Conservation (phyloP, 2,797 vertebrate species). For the Gymnodraco acuticeps region DNA sequence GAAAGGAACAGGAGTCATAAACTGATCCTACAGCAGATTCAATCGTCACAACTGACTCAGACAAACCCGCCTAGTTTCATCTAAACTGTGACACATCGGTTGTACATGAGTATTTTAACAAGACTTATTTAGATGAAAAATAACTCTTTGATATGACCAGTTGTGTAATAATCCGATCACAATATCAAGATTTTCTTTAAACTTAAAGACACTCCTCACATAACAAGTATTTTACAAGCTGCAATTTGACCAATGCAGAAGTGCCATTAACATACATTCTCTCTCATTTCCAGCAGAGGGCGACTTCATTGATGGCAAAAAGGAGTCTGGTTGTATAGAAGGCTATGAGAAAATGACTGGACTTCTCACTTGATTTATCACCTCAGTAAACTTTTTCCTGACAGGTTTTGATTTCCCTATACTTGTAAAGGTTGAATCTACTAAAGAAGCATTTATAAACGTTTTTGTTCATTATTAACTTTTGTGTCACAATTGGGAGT, state of each 20-base stretch:
- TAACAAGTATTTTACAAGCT: too few species aligned
- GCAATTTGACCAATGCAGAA: too few species aligned
- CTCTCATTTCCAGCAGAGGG: too few species aligned
- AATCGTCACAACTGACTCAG: neutral
- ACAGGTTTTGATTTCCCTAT: neutral
- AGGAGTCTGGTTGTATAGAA: too few species aligned
- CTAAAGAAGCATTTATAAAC: neutral
- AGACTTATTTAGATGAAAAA: too few species aligned
- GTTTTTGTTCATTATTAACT: neutral
- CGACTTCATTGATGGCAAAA: too few species aligned
- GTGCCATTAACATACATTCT: too few species aligned
- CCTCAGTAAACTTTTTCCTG: too few species aligned
- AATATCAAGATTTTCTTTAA: too few species aligned
- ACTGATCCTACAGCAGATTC: neutral
- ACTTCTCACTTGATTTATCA: too few species aligned
- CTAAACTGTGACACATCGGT: constrained; percentile 8
- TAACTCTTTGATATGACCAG: neutral
- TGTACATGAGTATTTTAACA: neutral
- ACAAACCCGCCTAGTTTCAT: neutral
- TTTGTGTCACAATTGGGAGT: neutral
- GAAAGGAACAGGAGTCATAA: neutral
- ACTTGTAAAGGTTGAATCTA: neutral
- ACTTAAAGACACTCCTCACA: too few species aligned
- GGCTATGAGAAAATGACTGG: too few species aligned
- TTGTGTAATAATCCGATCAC: neutral